Conservation (phyloP, 2,888 invertebrate genomes). For the Megastigmus dorsalis region DNA sequence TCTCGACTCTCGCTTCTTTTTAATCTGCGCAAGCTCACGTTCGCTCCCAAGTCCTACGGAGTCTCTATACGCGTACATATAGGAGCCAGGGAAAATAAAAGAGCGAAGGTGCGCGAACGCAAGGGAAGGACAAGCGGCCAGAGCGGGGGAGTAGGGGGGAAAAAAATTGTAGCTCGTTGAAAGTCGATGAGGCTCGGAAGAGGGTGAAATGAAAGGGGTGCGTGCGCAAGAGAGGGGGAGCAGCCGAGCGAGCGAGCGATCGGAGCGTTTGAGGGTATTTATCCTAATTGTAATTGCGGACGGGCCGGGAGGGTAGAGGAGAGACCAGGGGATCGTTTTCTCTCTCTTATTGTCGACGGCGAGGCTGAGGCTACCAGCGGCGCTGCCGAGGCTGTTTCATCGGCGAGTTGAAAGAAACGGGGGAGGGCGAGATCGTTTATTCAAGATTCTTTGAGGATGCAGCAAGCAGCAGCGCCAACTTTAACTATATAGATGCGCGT, state of each 20-base stretch:
- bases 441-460: constrained; percentile 36
- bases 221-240: constrained; percentile 7
- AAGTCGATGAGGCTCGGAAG: constrained; percentile 32
- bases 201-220: constrained; percentile 40
- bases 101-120: too few species aligned
- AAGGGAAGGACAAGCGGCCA: not conserved
- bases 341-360: constrained; percentile 1
- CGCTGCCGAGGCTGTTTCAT: not conserved
- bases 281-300: constrained; percentile 58
- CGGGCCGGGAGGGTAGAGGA: too few species aligned
- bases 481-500: not conserved
- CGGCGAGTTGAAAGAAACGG: not conserved
- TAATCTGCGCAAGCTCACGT: constrained; percentile 20
- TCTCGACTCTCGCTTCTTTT: constrained; percentile 22
- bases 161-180: constrained; percentile 41
- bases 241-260: not conserved
- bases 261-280: constrained; percentile 55
- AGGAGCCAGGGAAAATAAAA: not conserved
- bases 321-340: not conserved
- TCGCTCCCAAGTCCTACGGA: too few species aligned
- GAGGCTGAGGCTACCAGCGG: not conserved
- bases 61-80: too few species aligned
- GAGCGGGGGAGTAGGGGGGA: constrained; percentile 21
- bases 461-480: too few species aligned
- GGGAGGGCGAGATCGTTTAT: constrained; percentile 18